Conservation (phyloP, 2,797 vertebrate genomes). For the Coilia nasus region DNA sequence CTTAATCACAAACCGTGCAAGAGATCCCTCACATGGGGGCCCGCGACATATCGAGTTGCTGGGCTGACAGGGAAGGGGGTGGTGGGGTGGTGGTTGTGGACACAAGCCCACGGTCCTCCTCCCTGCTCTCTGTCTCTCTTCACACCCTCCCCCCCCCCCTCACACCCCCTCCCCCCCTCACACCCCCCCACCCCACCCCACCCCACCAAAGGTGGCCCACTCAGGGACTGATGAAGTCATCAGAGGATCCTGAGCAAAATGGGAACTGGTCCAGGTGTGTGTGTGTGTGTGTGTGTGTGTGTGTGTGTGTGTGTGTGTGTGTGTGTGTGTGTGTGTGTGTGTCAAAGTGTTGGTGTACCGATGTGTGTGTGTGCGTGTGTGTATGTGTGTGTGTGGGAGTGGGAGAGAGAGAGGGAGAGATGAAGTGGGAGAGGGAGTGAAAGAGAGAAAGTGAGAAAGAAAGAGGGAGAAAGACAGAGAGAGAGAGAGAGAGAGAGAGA, state of each 20-base stretch:
- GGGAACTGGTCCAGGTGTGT: constrained; percentile 57
- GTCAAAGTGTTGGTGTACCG: neutral
- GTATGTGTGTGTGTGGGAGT: neutral
- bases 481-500: neutral
- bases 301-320: constrained; percentile 11
- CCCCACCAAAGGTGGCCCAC: constrained; percentile 8
- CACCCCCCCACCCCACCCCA: neutral
- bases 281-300: constrained; percentile 2
- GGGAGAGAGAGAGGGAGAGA: neutral
- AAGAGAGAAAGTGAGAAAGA: too few relatives aligned
- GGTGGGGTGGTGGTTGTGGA: neutral
- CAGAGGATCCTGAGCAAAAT: constrained; percentile 81
- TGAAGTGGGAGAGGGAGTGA: too few relatives aligned
- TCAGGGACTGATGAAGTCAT: constrained; percentile 16
- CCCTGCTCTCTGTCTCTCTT: too few relatives aligned
- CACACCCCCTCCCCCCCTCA: neutral
- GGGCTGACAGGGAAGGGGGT: neutral
- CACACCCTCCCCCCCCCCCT: neutral
- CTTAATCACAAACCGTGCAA: neutral
- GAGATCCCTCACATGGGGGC: neutral
- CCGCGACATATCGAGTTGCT: neutral
- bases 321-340: neutral
- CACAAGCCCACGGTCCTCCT: constrained; percentile 16
- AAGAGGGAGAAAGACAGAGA: too few relatives aligned
- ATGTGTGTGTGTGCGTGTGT: neutral